A percentile compares a stretch with the other conserved stretches of the same genome.
phyloP scores from a whole-genome alignment of 2,113 vertebrate genomes.

The Ploceus nigricollis region DNA sequence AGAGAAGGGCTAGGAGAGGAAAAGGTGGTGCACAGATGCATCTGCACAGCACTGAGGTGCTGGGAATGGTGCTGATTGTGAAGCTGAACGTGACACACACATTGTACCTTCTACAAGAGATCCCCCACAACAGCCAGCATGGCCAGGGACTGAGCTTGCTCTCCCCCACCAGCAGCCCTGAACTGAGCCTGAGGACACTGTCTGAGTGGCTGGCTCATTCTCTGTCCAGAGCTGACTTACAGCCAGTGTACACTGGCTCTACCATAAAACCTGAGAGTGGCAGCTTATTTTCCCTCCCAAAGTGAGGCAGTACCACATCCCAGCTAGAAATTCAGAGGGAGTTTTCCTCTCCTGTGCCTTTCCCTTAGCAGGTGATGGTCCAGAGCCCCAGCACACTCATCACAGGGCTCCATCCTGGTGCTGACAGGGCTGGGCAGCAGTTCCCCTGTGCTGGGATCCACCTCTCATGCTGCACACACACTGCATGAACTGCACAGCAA shows the following conservation, averaged over 20 bases:
- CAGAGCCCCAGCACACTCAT: neutral
- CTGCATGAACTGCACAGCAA: neutral
- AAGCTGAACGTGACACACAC: neutral
- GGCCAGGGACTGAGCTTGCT: neutral
- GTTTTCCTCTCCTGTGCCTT: neutral
- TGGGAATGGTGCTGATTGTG: neutral
- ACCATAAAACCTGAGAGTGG: neutral
- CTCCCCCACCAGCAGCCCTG: neutral
- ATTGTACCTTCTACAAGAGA: neutral
- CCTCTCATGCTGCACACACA: neutral
- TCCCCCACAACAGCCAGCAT: neutral
- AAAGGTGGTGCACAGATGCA: neutral
- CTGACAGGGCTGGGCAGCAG: neutral
- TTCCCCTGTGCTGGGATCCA: neutral
- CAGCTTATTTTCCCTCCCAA: neutral
- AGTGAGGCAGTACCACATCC: neutral
- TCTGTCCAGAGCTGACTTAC: neutral
- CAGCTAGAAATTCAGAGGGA: neutral
- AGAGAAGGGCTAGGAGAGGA: neutral
- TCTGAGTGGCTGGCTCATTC: neutral
- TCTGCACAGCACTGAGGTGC: neutral
- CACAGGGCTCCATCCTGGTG: neutral
- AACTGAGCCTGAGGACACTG: neutral
- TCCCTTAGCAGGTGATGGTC: neutral
- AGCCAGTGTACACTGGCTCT: accelerated